Evolutionary conservation across 1,140 invertebrate genomes (phyloP).

Genomic region (Trichonephila clavipes): DNA sequence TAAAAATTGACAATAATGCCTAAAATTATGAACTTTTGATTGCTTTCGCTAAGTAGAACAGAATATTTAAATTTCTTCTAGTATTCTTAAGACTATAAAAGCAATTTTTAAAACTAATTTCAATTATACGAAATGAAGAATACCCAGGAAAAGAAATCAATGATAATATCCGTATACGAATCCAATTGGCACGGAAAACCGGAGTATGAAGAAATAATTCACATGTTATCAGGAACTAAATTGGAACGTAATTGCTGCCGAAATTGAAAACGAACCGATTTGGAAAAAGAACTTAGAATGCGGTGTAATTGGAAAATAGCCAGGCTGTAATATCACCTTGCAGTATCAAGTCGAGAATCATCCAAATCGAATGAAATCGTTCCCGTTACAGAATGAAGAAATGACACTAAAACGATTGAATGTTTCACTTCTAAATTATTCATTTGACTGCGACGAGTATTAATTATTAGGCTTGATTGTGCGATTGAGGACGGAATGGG

Average conservation of each 20-base stretch:
- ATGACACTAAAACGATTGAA: constrained; percentile 21
- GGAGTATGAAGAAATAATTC: background rate
- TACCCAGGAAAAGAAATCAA: background rate
- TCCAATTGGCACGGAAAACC: background rate
- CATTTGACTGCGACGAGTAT: background rate
- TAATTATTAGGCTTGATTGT: constrained; percentile 11
- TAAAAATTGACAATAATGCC: no score
- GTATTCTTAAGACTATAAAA: no score
- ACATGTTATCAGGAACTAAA: constrained; percentile 12
- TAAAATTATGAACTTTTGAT: no score
- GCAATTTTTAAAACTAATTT: no score
- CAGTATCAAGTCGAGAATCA: background rate
- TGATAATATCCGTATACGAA: background rate
- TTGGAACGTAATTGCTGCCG: constrained; percentile 29
- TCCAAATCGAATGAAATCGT: constrained; percentile 27
- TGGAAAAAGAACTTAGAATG: background rate
- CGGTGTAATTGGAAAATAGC: constrained; percentile 20
- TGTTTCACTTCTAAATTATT: constrained; percentile 39
- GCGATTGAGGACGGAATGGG: background rate
- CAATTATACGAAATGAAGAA: background rate
- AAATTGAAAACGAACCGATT: constrained; percentile 34
- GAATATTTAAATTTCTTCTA: no score
- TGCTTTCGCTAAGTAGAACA: no score
- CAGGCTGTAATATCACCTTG: constrained; percentile 10
- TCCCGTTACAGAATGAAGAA: background rate